These are phyloP conservation scores for Harmothoe impar DNA, from an alignment of 2,888 invertebrate species.

Conservation along the genomic window DNA sequence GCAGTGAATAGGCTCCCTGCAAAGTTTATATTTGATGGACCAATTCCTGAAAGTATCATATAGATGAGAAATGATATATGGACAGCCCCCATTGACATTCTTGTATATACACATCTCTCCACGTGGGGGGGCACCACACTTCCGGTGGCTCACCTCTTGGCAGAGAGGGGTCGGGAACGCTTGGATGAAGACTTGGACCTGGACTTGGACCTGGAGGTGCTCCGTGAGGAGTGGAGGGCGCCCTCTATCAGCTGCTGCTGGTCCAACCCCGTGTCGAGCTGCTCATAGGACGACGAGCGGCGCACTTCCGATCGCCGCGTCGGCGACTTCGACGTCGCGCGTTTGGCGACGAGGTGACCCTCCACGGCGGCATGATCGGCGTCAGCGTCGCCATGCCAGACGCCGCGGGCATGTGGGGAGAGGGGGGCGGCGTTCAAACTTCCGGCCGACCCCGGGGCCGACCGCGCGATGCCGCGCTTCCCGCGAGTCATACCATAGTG, in stretches of 20 bases:
- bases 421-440: not conserved
- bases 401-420: constrained; percentile 29
- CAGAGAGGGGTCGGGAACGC: not conserved
- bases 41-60: no score
- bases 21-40: no score
- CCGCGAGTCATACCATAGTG: not conserved
- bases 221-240: not conserved
- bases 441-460: not conserved
- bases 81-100: not conserved
- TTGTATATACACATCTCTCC: not conserved
- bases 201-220: not conserved
- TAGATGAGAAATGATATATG: no score
- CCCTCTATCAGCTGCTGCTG: not conserved
- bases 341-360: not conserved
- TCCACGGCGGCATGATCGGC: not conserved
- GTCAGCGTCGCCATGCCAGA: constrained; percentile 36
- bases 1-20: no score
- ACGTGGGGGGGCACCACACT: not conserved
- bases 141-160: constrained; percentile 21
- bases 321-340: not conserved
- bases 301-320: not conserved
- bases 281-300: not conserved
- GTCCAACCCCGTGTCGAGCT: no score
- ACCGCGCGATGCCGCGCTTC: not conserved
- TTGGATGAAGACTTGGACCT: not conserved